A percentile compares a stretch with the other conserved stretches of the same genome.
Conservation (phyloP, 2,797 vertebrate species). For the Octomys mimax region DNA sequence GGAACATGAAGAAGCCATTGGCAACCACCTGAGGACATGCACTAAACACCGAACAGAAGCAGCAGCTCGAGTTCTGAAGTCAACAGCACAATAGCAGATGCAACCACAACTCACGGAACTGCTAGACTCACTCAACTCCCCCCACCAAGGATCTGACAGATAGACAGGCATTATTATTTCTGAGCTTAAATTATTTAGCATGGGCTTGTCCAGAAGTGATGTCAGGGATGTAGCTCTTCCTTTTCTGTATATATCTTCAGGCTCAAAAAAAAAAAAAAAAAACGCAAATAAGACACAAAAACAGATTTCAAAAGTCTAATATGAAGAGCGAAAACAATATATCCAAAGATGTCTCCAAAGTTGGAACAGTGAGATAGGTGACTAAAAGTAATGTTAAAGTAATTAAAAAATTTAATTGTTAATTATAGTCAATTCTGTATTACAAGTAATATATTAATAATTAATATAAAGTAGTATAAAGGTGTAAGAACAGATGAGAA, state of each 20-base stretch:
- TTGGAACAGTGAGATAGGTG: background rate
- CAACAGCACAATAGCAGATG: fast-evolving
- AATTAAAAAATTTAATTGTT: background rate
- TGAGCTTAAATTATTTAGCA: background rate
- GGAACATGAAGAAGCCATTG: background rate
- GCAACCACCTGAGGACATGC: background rate
- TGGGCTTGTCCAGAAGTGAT: background rate
- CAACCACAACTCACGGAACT: background rate
- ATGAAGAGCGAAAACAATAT: slow-evolving; percentile 4
- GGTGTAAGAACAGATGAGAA: background rate
- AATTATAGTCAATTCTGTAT: background rate
- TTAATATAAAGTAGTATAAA: background rate
- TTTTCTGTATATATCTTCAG: background rate
- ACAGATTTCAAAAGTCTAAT: background rate
- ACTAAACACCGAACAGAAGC: too few species aligned
- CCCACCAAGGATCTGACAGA: background rate
- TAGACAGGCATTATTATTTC: background rate
- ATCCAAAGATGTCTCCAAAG: background rate
- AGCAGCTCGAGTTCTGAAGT: background rate
- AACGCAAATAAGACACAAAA: background rate
- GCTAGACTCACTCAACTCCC: background rate
- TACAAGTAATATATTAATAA: background rate
- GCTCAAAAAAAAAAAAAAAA: background rate
- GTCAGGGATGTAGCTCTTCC: background rate
- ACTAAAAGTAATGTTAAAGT: background rate